A percentile compares a stretch with the other conserved stretches of the same genome.
Conservation (phyloP, 1,140 invertebrate species). For the Neodiprion lecontei region DNA sequence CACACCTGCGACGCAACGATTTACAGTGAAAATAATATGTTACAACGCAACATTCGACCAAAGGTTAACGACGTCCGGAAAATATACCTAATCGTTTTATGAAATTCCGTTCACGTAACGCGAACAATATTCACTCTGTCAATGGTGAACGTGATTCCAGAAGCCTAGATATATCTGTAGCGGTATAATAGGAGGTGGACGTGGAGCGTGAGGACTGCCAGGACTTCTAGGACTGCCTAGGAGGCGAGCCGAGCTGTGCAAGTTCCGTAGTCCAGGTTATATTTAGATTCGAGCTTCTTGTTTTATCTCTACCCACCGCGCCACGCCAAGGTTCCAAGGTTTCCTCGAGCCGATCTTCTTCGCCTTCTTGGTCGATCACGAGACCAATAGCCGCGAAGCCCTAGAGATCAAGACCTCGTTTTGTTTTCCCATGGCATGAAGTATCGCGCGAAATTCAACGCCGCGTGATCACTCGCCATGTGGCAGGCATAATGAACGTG, state of each 20-base stretch:
- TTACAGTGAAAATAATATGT: not conserved
- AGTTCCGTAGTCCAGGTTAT: slow-evolving; percentile 5
- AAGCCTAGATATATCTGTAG: not conserved
- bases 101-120: not conserved
- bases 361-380: not conserved
- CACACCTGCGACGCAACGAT: not conserved
- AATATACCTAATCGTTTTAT: not conserved
- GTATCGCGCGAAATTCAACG: no score
- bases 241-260: not conserved
- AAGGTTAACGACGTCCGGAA: not conserved
- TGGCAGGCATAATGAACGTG: no score
- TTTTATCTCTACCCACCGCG: not conserved
- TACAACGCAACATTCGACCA: not conserved
- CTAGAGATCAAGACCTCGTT: no score
- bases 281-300: slow-evolving; percentile 7
- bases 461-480: no score
- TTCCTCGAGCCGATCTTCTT: slow-evolving; percentile 3
- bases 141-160: not conserved
- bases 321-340: slow-evolving; percentile 6
- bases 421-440: no score
- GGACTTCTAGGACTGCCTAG: slow-evolving; percentile 6
- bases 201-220: not conserved
- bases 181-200: not conserved
- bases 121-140: not conserved
- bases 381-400: not conserved